phyloP scores from a whole-genome alignment of 2,888 invertebrate species.

The Eupithecia vulgata region DNA sequence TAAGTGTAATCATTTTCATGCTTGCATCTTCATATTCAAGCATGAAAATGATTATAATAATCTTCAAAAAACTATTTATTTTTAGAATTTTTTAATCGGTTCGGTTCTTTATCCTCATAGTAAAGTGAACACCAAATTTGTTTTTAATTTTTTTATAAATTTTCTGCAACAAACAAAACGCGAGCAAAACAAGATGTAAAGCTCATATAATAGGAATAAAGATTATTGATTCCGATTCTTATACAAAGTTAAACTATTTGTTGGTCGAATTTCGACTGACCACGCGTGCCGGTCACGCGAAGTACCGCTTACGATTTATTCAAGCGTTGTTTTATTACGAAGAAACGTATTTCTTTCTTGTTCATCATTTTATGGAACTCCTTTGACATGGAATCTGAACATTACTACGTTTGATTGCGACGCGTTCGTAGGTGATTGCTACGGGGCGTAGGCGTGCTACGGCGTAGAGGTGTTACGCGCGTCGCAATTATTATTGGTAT shows the following conservation, averaged over 20 bases:
- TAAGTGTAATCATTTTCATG: too few species aligned
- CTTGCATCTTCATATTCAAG: too few species aligned
- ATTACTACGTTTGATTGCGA: conserved; percentile 78
- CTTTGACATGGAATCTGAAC: conserved; percentile 79
- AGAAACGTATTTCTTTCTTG: conserved; percentile 56
- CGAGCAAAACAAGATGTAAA: not conserved
- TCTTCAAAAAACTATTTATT: too few species aligned
- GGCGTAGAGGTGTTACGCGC: conserved; percentile 55
- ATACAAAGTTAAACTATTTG: conserved; percentile 38
- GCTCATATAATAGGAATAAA: not conserved
- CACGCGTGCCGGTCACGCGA: conserved; percentile 72
- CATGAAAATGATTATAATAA: too few species aligned
- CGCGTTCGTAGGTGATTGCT: conserved; percentile 59
- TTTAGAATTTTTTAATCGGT: too few species aligned
- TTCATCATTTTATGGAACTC: conserved; percentile 70
- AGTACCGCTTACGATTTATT: conserved; percentile 77
- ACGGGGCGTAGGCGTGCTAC: conserved; percentile 50
- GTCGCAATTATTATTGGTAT: conserved; percentile 45
- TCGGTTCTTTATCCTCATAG: not conserved
- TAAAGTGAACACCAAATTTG: too few species aligned
- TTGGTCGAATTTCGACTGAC: conserved; percentile 68
- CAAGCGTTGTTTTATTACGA: conserved; percentile 57
- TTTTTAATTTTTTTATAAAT: too few species aligned
- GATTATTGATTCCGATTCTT: conserved; percentile 6
- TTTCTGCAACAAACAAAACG: too few species aligned